A percentile compares a stretch with the other conserved stretches of the same genome.
These are phyloP conservation scores for Galeopsomyia nigrocyanea DNA, from an alignment of 2,888 invertebrate species.

Conservation along the genomic window DNA sequence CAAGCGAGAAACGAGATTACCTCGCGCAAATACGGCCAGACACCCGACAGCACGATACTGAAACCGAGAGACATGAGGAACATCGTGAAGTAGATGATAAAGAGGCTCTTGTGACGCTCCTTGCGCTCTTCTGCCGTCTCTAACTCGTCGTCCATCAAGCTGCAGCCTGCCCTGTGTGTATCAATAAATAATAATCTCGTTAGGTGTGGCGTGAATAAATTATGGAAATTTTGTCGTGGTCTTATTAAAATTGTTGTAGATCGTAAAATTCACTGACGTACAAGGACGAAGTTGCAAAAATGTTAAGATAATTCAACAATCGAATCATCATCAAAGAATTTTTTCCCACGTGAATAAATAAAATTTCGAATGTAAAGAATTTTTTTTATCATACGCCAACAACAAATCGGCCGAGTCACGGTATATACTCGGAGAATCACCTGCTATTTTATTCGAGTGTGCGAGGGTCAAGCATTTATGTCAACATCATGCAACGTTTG, in stretches of 20 bases:
- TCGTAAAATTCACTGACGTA: no score
- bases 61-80: constrained; percentile 91
- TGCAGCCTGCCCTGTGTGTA: constrained; percentile 13
- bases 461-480: constrained; percentile 15
- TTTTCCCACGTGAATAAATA: neutral
- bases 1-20: constrained; percentile 68
- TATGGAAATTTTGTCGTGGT: no score
- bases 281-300: neutral
- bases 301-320: no score
- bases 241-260: no score
- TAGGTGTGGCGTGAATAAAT: no score
- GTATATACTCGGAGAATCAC: constrained; percentile 18
- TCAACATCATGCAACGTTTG: constrained; percentile 24
- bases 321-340: neutral
- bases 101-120: constrained; percentile 83
- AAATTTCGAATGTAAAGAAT: constrained; percentile 14
- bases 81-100: constrained; percentile 89
- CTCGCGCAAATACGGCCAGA: constrained; percentile 90
- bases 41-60: constrained; percentile 88
- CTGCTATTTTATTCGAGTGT: constrained; percentile 16
- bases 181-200: neutral
- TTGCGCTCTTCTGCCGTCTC: constrained; percentile 78
- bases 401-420: constrained; percentile 1
- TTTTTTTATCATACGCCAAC: neutral
- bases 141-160: constrained; percentile 68